Base-by-base conservation (phyloP, 1,140 invertebrate genomes). In the Alviniconcha marisindica region DNA sequence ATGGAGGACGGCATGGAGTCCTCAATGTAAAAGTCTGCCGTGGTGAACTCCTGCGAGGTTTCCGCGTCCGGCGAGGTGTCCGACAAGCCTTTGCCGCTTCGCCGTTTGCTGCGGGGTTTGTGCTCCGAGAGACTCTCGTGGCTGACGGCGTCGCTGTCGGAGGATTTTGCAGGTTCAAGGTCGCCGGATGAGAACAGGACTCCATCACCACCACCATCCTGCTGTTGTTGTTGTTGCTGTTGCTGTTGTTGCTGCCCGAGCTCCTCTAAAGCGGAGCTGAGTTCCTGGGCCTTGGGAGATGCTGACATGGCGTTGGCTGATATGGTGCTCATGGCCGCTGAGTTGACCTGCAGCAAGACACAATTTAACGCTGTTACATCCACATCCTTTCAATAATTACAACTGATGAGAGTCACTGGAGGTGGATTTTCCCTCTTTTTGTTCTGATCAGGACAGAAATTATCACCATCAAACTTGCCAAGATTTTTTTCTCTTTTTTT, bases 11-110 rank as follows among this genome's bases (percentile, higher is more conserved):
- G 93, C 92, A 94, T 92, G 54, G 96, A 97, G 92, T 97, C 96
- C 90, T 97, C 96, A 93, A 97, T 96, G 94, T 97, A 97, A 95
- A 96, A 97, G 88, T 97, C 96, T 79, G 96, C 96, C 88, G 95
- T 95, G 88, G 96, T 94, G 93, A 96, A 97, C 92, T 96, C 96
- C 77, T 91, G 88, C 14, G 89, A 91, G 4, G 87, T 89, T 77
- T 88, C 89, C 48, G 90, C 87, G 73, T 91, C 89, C 31, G 88
- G 90, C 2, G 90, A 90, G 1, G 85, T 87, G 60, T 87, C 86
- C 7, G 84, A 66, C 0, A 83, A 28, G 2, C 56, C 78, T 60
- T 80, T 80, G 60, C 31, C 54, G 3, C 78, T 71, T 31, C 63
- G 82, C 44, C 73, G 79, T 36, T 84, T 83, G 33, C 28, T 56